Base-by-base conservation (phyloP, 2,113 vertebrate genomes). In the Rhinolophus sinicus region DNA sequence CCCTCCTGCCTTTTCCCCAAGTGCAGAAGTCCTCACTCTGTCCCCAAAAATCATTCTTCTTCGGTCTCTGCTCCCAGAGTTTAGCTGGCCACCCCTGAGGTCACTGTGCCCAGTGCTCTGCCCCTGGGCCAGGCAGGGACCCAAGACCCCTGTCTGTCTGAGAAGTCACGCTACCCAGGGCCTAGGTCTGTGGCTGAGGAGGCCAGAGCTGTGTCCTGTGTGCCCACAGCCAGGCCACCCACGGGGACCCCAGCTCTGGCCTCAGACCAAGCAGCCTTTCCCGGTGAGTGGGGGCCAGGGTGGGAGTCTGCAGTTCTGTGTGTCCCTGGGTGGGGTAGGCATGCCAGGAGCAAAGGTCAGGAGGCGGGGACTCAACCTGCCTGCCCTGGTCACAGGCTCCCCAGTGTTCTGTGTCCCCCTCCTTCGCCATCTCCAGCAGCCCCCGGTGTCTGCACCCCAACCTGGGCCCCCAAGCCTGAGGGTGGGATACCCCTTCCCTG, bases 31-130 rank as follows among this genome's bases (percentile, higher is more conserved):
- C 58, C 44, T 76, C 67, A 28, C 72, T 16, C n/a, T 52, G 72
- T 21, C 44, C 40, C 87, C 87, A 6, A 7, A 44, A 33, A 8
- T 44, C 52, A 11, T 14, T 62, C 50, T 60, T 16, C 28, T 22
- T 21, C 0, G 11, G 84, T 11, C 65, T 77, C 52, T 50, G 40
- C 8, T 28, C 52, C 52, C 38, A 24, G 62, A 5, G 6, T 38
- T 26, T 8, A 38, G 58, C 26, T 2, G 21, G 67, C 38, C 13
- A 2, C 21, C 92, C 13, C 26, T 1, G 21, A 44, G 18, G 24
- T 15, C 24, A 2, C 50, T 1, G 33, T 6, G 24, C 0, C 54
- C 33, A 0, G 6, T 1, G 28, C n/a, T 38, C 4, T 5, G 26
- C 3, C 21, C 52, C 6, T 7, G 22, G 38, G 70, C 52, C 40